These are phyloP conservation scores for Crocodylus rhombifer DNA, from an alignment of 2,797 vertebrate species.

Conservation along the genomic window DNA sequence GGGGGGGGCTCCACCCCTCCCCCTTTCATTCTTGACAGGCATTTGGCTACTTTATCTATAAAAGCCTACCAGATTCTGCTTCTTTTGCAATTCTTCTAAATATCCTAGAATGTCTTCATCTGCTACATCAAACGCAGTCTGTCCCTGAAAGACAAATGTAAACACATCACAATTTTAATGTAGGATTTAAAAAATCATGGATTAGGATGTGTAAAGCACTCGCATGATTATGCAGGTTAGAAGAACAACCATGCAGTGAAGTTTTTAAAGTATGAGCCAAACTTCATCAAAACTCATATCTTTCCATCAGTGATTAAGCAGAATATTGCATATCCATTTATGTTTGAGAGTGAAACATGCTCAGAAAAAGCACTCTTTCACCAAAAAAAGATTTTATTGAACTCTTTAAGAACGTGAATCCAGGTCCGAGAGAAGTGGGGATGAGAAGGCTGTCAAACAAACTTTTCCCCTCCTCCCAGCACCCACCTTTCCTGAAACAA, in stretches of 20 bases:
- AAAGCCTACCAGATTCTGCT: slow-evolving; percentile 93
- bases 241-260: slow-evolving; percentile 14
- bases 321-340: background rate
- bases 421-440: too few relatives aligned
- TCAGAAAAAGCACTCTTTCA: background rate
- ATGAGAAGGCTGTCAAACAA: background rate
- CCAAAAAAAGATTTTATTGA: background rate
- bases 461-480: background rate
- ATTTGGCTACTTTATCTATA: background rate
- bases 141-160: slow-evolving; percentile 85
- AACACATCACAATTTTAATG: background rate
- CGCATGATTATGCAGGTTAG: slow-evolving; percentile 18
- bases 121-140: slow-evolving; percentile 97
- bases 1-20: too few relatives aligned
- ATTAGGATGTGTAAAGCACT: background rate
- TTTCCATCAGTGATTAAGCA: slow-evolving; percentile 29
- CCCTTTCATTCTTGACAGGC: too few relatives aligned
- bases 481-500: background rate
- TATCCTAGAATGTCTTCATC: slow-evolving; percentile 98
- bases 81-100: slow-evolving; percentile 98
- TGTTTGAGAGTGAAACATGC: background rate
- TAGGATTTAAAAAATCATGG: background rate
- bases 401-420: background rate
- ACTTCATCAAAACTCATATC: slow-evolving; percentile 46
- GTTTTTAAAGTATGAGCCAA: slow-evolving; percentile 16